Evolutionary conservation across 2,888 invertebrate genomes (phyloP), one percentile per base, ranked within the genome.

Genomic region (Tipula unca): DNA sequence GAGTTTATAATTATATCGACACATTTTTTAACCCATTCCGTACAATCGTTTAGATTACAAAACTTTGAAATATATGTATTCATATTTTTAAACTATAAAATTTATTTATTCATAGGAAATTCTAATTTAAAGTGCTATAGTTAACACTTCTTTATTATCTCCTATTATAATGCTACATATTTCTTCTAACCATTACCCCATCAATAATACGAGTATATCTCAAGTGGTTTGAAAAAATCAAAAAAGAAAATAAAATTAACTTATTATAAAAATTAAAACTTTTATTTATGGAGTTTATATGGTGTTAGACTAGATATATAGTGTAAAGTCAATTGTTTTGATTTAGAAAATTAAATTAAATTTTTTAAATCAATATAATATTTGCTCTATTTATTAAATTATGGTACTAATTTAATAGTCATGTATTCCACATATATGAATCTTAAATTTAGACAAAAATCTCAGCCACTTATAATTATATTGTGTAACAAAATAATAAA

Each of bases 281-380:
- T 69, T 25, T 69, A 69, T 69, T 69, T 69, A 25, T 69, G 69
- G 8, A 25, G 69, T 69, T 69, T 48, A 42, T 42, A 17, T 17
- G 48, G 48, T 54, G 48, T 54, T 0, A 54, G 1, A 69, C 69
- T 69, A 20, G 10, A 39, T 48, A 48, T 3, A n/a, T 17, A 48
- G 39, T 25, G 25, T 25, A 25, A 20, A 20, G 69, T 69, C 25
- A 69, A 69, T 25, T 69, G 25, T 69, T 69, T 10, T 69, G 69
- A 69, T 69, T 69, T 69, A 69, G 20, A 25, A 48, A 69, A 25
- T 25, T 69, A 48, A 48, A 69, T 69, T 69, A 69, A 2, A 10
- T 69, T 69, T 39, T 69, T 69, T 69, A 69, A 69, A 69, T 69
- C 69, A 69, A 69, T 69, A 25, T 69, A 69, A 69, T 69, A 69